phyloP scores from a whole-genome alignment of 2,797 vertebrate species.

The Squalus acanthias region DNA sequence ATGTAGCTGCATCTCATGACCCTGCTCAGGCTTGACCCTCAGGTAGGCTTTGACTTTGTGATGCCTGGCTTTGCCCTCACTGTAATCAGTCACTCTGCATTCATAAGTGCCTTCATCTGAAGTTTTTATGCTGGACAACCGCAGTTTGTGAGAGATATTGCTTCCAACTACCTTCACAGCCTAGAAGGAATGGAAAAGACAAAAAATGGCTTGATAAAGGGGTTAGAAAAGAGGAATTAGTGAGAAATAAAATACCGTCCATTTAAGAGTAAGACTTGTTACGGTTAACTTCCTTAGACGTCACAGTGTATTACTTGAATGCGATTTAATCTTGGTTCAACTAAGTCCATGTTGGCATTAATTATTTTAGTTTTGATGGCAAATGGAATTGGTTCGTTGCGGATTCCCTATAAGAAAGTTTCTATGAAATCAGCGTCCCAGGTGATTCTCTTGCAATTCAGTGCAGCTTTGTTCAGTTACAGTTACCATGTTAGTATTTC shows the following conservation, averaged over 20 bases:
- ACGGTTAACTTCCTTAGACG: too few relatives aligned
- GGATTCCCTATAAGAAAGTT: neutral
- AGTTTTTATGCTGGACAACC: constrained; percentile 80
- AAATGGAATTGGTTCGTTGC: neutral
- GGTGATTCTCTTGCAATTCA: neutral
- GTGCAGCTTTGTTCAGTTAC: neutral
- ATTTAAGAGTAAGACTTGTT: neutral
- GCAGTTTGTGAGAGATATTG: constrained; percentile 96
- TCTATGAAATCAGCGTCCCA: neutral
- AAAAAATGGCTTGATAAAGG: neutral
- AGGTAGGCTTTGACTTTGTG: constrained; percentile 85
- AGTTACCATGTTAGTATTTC: neutral
- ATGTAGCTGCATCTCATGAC: constrained; percentile 46
- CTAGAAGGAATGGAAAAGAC: constrained; percentile 49
- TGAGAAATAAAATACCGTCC: neutral
- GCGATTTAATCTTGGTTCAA: neutral
- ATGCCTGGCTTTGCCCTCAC: constrained; percentile 68
- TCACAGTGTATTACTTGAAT: neutral
- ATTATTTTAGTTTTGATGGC: neutral
- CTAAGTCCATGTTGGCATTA: neutral
- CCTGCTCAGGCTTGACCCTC: constrained; percentile 67
- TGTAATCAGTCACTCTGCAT: constrained; percentile 89
- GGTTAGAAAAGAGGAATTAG: neutral
- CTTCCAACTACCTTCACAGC: constrained; percentile 93
- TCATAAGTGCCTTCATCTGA: constrained; percentile 87